Conservation (phyloP, 2,888 invertebrate species). For the Idaea straminata region DNA sequence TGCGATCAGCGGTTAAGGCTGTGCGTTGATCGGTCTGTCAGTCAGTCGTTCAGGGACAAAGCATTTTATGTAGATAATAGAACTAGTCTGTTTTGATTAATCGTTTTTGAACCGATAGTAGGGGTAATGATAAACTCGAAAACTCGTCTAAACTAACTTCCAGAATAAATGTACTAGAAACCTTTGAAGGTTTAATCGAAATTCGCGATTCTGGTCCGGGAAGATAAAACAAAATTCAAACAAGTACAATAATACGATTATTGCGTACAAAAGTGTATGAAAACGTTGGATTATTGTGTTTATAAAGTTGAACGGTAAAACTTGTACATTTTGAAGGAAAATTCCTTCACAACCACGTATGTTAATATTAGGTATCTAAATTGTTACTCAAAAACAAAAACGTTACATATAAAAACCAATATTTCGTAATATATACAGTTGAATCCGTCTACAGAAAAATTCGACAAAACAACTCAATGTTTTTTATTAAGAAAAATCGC, state of each 20-base stretch:
- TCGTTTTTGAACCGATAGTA: constrained; percentile 33
- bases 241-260: constrained; percentile 45
- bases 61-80: no score
- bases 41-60: no score
- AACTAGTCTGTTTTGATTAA: not conserved
- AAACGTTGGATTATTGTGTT: constrained; percentile 11
- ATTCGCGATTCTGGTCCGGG: constrained; percentile 40
- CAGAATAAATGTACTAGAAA: constrained; percentile 69
- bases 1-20: no score
- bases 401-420: no score
- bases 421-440: no score
- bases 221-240: constrained; percentile 56
- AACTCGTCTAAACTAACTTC: constrained; percentile 60
- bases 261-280: constrained; percentile 20
- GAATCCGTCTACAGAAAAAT: no score
- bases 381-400: no score
- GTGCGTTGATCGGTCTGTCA: no score
- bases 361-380: no score
- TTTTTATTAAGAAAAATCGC: no score
- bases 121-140: constrained; percentile 43
- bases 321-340: not conserved
- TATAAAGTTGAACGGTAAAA: constrained; percentile 4
- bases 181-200: constrained; percentile 65
- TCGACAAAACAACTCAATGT: no score
- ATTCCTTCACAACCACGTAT: not conserved